Evolutionary conservation across 2,888 invertebrate species (phyloP).

Genomic region (Pyrrhia umbra): DNA sequence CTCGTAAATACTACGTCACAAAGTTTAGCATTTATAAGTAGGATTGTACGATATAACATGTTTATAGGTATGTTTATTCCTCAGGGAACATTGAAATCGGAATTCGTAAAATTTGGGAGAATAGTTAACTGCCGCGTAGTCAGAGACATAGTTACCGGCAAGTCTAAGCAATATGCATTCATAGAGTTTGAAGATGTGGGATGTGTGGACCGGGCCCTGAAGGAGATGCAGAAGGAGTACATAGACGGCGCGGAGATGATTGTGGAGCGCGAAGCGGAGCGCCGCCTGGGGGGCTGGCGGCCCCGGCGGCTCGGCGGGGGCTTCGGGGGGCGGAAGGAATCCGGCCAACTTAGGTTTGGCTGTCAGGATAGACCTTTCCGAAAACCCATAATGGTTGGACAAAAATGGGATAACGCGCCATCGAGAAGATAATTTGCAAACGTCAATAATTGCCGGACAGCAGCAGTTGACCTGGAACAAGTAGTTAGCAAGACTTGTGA

Average conservation of each 20-base stretch:
- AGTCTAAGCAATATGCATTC: constrained; percentile 95
- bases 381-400: constrained; percentile 86
- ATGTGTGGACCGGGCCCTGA: constrained; percentile 91
- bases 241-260: constrained; percentile 93
- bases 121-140: constrained; percentile 92
- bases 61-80: constrained; percentile 21
- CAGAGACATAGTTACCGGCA: constrained; percentile 95
- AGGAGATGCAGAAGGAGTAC: constrained; percentile 89
- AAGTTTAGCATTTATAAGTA: too few species aligned
- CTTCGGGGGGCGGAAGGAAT: constrained; percentile 95
- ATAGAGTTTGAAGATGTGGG: constrained; percentile 93
- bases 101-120: constrained; percentile 92
- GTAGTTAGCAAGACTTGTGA: too few species aligned
- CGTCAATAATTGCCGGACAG: too few species aligned
- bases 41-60: neutral
- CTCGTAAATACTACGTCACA: too few species aligned
- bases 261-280: constrained; percentile 93
- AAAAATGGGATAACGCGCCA: constrained; percentile 39
- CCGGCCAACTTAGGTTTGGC: constrained; percentile 97
- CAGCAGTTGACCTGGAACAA: too few species aligned
- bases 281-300: constrained; percentile 94
- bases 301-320: constrained; percentile 96
- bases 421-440: constrained; percentile 17
- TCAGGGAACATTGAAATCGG: constrained; percentile 88
- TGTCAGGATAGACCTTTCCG: constrained; percentile 94